Evolutionary conservation across 2,888 invertebrate genomes (phyloP).

Genomic region (Pheosia tremula): DNA sequence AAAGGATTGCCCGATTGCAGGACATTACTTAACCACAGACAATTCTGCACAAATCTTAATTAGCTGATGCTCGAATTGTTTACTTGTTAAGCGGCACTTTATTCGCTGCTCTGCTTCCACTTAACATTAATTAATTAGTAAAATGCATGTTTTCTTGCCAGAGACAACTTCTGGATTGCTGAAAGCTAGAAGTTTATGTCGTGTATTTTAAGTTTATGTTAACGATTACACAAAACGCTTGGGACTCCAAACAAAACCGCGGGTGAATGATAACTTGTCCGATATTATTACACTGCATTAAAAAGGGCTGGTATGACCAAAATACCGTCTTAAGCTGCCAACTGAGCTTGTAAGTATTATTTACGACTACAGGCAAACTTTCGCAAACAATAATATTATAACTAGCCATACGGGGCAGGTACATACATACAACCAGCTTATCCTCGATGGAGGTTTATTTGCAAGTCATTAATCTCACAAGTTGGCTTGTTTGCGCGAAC

Average conservation of each 20-base stretch:
- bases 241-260: no score
- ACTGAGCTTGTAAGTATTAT: not conserved
- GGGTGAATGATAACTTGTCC: no score
- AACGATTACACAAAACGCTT: no score
- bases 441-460: constrained; percentile 33
- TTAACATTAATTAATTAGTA: constrained; percentile 33
- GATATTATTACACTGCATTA: no score
- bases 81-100: constrained; percentile 17
- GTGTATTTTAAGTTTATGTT: no score
- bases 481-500: constrained; percentile 28
- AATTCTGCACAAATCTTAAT: constrained; percentile 24
- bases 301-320: constrained; percentile 1
- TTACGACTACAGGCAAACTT: not conserved
- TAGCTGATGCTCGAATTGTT: constrained; percentile 24
- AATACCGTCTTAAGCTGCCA: constrained; percentile 10
- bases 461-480: constrained; percentile 39
- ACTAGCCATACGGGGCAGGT: not conserved
- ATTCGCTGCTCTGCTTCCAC: constrained; percentile 24
- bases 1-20: not conserved
- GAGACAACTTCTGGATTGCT: not conserved
- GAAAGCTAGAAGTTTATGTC: not conserved
- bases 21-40: not conserved
- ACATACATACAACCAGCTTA: constrained; percentile 4
- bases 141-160: constrained; percentile 31
- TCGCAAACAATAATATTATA: constrained; percentile 2